Percentiles rank a stretch among this genome's conserved stretches.
Conservation (phyloP, 2,888 invertebrate genomes). For the Troilus luridus region DNA sequence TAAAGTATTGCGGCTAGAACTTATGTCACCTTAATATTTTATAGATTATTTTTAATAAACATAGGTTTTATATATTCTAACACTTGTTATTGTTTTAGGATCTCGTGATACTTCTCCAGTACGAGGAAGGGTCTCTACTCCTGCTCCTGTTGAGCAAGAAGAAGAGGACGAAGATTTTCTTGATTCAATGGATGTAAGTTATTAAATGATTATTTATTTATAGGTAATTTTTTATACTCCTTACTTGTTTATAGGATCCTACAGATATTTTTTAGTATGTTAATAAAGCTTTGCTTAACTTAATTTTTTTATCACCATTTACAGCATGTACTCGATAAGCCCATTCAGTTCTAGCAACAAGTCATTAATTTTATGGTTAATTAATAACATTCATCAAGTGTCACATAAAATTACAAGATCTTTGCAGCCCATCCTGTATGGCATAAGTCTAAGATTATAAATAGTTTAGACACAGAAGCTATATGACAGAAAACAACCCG, state of each 20-base stretch:
- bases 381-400: too few species aligned
- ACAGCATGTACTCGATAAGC: too few species aligned
- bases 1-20: background rate
- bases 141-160: constrained; percentile 72
- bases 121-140: constrained; percentile 69
- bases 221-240: background rate
- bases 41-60: background rate
- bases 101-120: constrained; percentile 81
- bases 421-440: too few species aligned
- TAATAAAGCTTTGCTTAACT: background rate
- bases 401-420: too few species aligned
- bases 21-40: background rate
- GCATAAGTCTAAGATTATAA: too few species aligned
- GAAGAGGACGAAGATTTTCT: constrained; percentile 86
- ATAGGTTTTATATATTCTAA: background rate
- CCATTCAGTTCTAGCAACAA: too few species aligned
- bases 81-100: constrained; percentile 69
- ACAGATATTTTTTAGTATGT: background rate
- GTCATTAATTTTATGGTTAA: too few species aligned
- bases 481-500: too few species aligned
- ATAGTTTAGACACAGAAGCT: too few species aligned
- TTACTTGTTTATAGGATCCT: background rate
- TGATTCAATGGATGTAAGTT: constrained; percentile 82
- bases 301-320: background rate
- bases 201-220: background rate